Percentiles rank a stretch among this genome's conserved stretches.
Conservation (phyloP, 2,888 invertebrate genomes). For the Dorcus parallelipipedus region DNA sequence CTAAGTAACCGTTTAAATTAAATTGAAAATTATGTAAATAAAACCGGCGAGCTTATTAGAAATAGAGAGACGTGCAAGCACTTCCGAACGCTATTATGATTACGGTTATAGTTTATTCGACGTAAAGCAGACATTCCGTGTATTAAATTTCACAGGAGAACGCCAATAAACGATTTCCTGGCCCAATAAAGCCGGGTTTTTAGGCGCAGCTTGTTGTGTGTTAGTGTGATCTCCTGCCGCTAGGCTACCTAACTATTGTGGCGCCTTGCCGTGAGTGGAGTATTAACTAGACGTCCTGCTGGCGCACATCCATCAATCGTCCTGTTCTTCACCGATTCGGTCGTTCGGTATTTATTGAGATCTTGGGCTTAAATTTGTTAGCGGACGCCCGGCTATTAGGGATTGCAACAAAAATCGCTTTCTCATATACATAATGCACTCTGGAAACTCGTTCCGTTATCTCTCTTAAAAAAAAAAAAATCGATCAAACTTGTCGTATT, state of each 20-base stretch:
- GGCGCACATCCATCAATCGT: conserved; percentile 37
- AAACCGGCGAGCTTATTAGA: conserved; percentile 14
- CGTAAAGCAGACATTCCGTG: conserved; percentile 13
- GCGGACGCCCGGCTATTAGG: too few relatives aligned
- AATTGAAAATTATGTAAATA: conserved; percentile 20
- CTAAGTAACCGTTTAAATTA: conserved; percentile 10
- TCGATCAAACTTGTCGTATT: too few relatives aligned
- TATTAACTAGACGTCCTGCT: conserved; percentile 40
- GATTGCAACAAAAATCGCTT: too few relatives aligned
- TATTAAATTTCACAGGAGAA: conserved; percentile 22
- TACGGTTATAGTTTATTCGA: conserved; percentile 13
- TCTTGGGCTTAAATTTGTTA: background rate
- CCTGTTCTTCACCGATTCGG: conserved; percentile 4
- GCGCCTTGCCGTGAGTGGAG: conserved; percentile 38
- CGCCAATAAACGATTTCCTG: conserved; percentile 18
- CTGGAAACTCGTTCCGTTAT: too few relatives aligned
- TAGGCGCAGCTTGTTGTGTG: conserved; percentile 27
- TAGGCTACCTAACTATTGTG: conserved; percentile 44
- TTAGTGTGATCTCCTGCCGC: conserved; percentile 42
- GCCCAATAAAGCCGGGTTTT: conserved; percentile 27
- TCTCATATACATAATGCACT: too few relatives aligned
- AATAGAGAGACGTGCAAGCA: conserved; percentile 4
- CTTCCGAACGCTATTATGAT: conserved; percentile 15
- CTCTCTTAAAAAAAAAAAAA: too few relatives aligned
- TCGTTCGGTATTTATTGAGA: background rate